Evolutionary conservation across 37 sponge, comb jelly and placozoan species (phyloP).

Genomic region (Amphimedon queenslandica): DNA sequence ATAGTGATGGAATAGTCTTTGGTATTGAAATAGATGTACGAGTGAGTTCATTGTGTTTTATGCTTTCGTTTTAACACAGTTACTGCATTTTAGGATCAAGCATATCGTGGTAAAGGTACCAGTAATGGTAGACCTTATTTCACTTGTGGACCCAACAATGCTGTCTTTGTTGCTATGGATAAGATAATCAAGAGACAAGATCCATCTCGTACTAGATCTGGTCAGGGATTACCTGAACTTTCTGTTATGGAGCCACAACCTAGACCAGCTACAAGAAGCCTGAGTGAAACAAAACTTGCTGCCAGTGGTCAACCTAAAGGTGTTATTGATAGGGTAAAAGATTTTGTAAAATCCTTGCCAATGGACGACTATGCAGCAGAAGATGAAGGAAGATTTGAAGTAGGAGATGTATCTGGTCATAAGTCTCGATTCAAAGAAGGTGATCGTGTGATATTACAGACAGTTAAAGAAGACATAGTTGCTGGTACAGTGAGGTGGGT

Average conservation of each 20-base stretch:
- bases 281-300: not conserved
- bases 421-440: constrained; percentile 3
- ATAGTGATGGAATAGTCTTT: constrained; percentile 37
- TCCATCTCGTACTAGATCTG: not conserved
- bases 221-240: too few relatives aligned
- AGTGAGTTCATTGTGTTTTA: too few relatives aligned
- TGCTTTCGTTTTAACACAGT: not conserved
- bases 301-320: not conserved
- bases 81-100: constrained; percentile 28
- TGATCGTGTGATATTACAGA: constrained; percentile 26
- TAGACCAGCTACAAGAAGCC: not conserved
- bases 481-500: constrained; percentile 50
- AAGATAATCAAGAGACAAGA: not conserved
- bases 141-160: constrained; percentile 40
- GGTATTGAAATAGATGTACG: constrained; percentile 52
- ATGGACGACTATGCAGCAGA: not conserved
- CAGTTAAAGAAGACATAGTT: not conserved
- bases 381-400: not conserved
- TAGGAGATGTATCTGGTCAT: not conserved
- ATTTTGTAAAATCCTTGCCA: not conserved
- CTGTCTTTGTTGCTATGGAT: constrained; percentile 54
- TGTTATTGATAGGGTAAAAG: not conserved
- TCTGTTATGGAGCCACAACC: not conserved
- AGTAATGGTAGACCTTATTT: constrained; percentile 42
- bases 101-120: constrained; percentile 21